Conservation (phyloP, 2,888 invertebrate genomes). For the Germaria angustata region DNA sequence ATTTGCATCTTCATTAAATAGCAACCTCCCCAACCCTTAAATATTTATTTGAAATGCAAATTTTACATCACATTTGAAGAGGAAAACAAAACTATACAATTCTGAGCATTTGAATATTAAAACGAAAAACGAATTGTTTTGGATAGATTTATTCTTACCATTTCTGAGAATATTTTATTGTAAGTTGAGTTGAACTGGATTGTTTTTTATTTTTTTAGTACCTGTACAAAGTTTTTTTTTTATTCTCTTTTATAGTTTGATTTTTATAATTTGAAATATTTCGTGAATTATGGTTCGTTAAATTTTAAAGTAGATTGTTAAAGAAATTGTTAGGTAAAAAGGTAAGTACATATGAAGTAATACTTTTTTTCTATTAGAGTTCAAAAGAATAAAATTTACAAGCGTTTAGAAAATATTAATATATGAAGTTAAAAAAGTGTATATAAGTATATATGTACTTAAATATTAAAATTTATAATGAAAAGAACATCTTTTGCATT, state of each 20-base stretch:
- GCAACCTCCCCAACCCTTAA: background rate
- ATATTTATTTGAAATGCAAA: background rate
- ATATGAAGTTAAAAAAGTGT: too few species aligned
- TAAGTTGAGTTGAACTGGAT: conserved; percentile 5
- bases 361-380: too few species aligned
- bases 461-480: too few species aligned
- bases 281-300: background rate
- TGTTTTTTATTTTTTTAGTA: conserved; percentile 7
- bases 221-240: background rate
- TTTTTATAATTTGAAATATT: background rate
- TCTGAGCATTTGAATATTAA: background rate
- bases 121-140: background rate
- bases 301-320: conserved; percentile 13
- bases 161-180: conserved; percentile 1
- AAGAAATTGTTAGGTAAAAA: background rate
- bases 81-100: background rate
- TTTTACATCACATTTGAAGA: conserved; percentile 8
- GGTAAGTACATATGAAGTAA: conserved; percentile 15
- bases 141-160: background rate
- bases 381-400: too few species aligned
- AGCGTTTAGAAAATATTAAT: too few species aligned
- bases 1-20: conserved; percentile 4
- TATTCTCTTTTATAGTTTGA: background rate
- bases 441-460: too few species aligned
- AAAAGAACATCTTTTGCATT: too few species aligned